Evolutionary conservation across 2,888 invertebrate genomes (phyloP), one percentile per base, ranked within the genome.

Genomic region (Eilema griseolum): DNA sequence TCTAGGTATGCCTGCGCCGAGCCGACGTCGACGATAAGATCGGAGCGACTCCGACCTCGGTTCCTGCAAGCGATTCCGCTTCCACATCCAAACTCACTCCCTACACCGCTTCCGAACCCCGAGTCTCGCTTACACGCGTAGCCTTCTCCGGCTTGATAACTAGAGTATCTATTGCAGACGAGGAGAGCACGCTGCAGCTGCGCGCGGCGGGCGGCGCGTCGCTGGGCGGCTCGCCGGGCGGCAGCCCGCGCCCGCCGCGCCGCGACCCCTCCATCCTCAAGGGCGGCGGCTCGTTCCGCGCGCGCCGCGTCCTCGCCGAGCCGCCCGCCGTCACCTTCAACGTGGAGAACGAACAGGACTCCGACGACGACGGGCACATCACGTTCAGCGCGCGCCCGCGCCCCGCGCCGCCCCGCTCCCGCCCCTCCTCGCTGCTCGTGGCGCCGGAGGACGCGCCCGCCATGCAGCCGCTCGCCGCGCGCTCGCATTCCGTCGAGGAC

Each of bases 291-390:
- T 88, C 91, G 80, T 83, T 88, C 79, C 89, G 90, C 74, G 67
- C 78, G 76, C 88, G 88, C 52, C 88, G 89, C 75, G 83, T 85
- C 73, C 82, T 76, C 76, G 80, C 78, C 73, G 88, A 88, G 77
- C 87, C 90, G 78, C 93, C 94, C 85, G 89, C 91, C 85, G 95
- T 95, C 88, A 95, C 94, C 83, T 95, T 95, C 90, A 92, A 88
- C 89, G 94, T 95, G 64, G 95, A 95, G 88, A 89, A 91, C 90
- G 95, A 95, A 83, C 88, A 91, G 61, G 92, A 92, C 80, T 89
- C 91, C 31, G 91, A 90, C 85, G 89, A 90, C 85, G 94, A 92
- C 70, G 91, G 92, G 33, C 95, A 93, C 85, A 93, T 95, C 89
- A 92, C 94, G 72, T 94, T 95, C 91, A 90, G 90, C 84, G 92